Evolutionary conservation across 2,113 vertebrate genomes (phyloP), one percentile per base, ranked within the genome.

Genomic region (Gobius niger): DNA sequence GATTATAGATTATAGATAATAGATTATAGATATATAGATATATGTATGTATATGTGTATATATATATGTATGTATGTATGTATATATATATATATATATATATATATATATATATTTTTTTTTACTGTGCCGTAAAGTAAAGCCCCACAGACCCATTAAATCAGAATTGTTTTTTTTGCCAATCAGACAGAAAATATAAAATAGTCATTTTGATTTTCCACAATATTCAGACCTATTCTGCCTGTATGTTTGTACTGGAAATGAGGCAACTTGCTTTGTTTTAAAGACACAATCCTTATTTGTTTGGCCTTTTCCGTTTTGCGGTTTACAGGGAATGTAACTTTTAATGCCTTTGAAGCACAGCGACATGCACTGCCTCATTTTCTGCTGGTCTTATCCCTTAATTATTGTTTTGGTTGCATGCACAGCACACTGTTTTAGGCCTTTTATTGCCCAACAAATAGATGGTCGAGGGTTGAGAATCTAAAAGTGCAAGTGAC

Each of bases 321-420:
- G 64, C 74, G 71, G 83, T 88, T 86, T 82, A 76, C 74, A 79
- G 62, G 71, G 77, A 83, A 78, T 83, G 80, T 85, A 70, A 79
- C 67, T 54, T 69, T 9, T n/a, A 67, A 62, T 75, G 83, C 84
- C 83, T 80, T 87, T 53, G 18, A 73, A 70, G 76, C 73, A 69
- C 75, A 67, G 77, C 56, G 63, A 78, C 59, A 73, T 79, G 78
- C 85, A 82, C 84, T 85, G 80, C 76, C 74, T 66, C 68, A 65
- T 52, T 77, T 34, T 65, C 66, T 51, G 56, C 12, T 59, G 24
- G 40, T 44, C 41, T 56, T 46, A 65, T 42, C 0, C 19, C 50
- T 63, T 64, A 11, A n/a, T 69, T 76, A 47, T 70, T 41, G 0
- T 24, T 63, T 65, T 64, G 11, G 34, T 69, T 76, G 47, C 10